A percentile compares a stretch with the other conserved stretches of the same genome.
These are phyloP conservation scores for Tridacna gigas DNA, from an alignment of 2,888 invertebrate genomes.

Conservation along the genomic window DNA sequence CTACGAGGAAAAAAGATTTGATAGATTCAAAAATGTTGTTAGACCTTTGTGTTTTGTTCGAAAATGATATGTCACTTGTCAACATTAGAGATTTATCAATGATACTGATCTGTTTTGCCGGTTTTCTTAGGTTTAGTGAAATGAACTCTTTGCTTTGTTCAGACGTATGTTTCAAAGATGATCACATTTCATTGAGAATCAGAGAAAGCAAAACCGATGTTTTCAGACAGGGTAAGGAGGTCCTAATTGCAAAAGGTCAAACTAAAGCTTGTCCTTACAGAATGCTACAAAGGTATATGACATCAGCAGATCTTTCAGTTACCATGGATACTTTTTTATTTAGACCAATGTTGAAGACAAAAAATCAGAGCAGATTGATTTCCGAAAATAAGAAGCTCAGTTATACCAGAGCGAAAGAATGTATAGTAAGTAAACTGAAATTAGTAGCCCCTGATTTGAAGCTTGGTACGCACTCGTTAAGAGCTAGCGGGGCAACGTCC, in stretches of 20 bases:
- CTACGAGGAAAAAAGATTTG: slow-evolving; percentile 21
- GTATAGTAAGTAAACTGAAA: slow-evolving; percentile 26
- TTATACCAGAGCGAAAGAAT: slow-evolving; percentile 39
- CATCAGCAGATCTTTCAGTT: neutral
- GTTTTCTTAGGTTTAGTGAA: slow-evolving; percentile 34
- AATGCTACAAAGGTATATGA: slow-evolving; percentile 36
- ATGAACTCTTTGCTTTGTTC: neutral
- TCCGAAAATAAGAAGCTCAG: slow-evolving; percentile 32
- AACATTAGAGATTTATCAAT: slow-evolving; percentile 28
- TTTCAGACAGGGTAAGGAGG: slow-evolving; percentile 24
- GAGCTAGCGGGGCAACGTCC: slow-evolving; percentile 35
- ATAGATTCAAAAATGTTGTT: neutral
- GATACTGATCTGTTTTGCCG: slow-evolving; percentile 31
- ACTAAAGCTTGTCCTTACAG: slow-evolving; percentile 31
- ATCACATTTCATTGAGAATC: slow-evolving; percentile 9
- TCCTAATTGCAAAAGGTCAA: slow-evolving; percentile 32
- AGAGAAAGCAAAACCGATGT: slow-evolving; percentile 45
- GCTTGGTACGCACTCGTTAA: slow-evolving; percentile 35
- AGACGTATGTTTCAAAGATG: slow-evolving; percentile 20
- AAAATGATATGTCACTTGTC: slow-evolving; percentile 6
- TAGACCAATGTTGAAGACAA: slow-evolving; percentile 29
- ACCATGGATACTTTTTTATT: slow-evolving; percentile 19
- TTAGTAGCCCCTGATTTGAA: slow-evolving; percentile 39
- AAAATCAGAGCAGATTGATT: neutral
- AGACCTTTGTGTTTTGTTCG: too few species aligned